Conservation (phyloP, 1,140 invertebrate species). For the Leptoteleia sp. region DNA sequence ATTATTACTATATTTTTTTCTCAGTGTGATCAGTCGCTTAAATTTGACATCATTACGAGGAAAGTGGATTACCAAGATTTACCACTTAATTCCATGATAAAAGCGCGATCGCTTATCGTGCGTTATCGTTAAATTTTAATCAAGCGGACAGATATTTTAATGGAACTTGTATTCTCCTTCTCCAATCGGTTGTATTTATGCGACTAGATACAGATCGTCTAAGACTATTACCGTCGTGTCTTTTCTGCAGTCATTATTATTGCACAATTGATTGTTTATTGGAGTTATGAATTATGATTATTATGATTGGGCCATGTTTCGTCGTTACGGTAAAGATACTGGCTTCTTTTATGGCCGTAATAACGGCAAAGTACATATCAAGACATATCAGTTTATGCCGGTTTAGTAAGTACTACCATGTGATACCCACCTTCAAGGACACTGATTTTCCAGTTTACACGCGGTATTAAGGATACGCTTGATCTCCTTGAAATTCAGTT, state of each 20-base stretch:
- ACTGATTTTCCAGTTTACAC: conserved; percentile 6
- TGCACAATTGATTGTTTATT: conserved; percentile 38
- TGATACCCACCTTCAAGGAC: conserved; percentile 13
- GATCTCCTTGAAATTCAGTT: conserved; percentile 25
- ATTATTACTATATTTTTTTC: no score
- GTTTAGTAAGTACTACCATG: no score
- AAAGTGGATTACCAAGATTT: neutral
- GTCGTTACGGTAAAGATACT: conserved; percentile 10
- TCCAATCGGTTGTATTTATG: neutral
- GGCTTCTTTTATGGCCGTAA: conserved; percentile 14
- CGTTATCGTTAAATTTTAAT: conserved; percentile 14
- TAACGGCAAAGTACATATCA: conserved; percentile 17
- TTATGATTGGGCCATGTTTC: conserved; percentile 8
- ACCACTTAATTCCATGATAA: conserved; percentile 17
- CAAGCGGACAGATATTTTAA: conserved; percentile 5
- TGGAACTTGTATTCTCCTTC: conserved; percentile 13
- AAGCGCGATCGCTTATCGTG: conserved; percentile 5
- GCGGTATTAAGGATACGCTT: neutral
- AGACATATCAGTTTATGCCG: conserved; percentile 29
- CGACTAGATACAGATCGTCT: neutral
- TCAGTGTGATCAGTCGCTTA: neutral
- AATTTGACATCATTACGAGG: conserved; percentile 6
- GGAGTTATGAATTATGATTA: conserved; percentile 19
- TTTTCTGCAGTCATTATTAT: conserved; percentile 16
- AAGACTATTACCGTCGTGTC: conserved; percentile 24